Evolutionary conservation across 92 coral and sea anemone genomes (phyloP), one percentile per base, ranked within the genome.

Genomic region (Epizoanthus stellaris): DNA sequence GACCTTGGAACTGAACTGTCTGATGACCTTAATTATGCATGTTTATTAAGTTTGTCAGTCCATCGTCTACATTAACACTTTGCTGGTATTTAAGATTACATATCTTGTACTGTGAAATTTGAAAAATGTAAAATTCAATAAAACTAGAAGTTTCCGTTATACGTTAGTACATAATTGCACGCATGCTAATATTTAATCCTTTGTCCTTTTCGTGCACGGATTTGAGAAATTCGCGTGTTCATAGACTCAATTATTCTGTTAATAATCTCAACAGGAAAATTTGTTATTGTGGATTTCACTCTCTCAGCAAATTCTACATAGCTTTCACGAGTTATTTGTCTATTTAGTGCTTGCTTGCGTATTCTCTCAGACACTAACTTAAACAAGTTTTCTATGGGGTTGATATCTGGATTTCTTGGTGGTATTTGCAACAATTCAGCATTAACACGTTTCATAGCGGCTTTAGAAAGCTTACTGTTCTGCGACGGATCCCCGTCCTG

Each of bases 381-480:
- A 62, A 81, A 90, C 21, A 90, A 62, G 56, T 90, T 87, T 57
- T 87, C 93, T 11, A 90, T 90, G 19, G 84, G 90, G 54, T 90
- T 90, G 36, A 90, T 64, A 60, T 90, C 91, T 47, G 93, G 93
- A 43, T 86, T 75, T 40, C 84, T 80, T 10, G 88, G 88, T 34
- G 93, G 93, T 59, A 90, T 90, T 30, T 30, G 36, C 36, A 30
- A 2, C 36, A 30, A 30, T 1, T 30, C 36, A 0, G 36, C 36
- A 1, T 30, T 30, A 30, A 30, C 36, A 30, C 36, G 36, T 2
- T 30, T 30, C 36, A 30, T 30, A 30, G 36, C 1, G 36, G 36
- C 36, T 30, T 30, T 30, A 30, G 36, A 30, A 30, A 30, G 36
- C 1, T 30, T 30, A 30, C 36, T 1, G 36, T 30, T 30, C 36